Evolutionary conservation across 2,113 vertebrate genomes (phyloP), one percentile per base, ranked within the genome.

Genomic region (Copsychus sechellarum): DNA sequence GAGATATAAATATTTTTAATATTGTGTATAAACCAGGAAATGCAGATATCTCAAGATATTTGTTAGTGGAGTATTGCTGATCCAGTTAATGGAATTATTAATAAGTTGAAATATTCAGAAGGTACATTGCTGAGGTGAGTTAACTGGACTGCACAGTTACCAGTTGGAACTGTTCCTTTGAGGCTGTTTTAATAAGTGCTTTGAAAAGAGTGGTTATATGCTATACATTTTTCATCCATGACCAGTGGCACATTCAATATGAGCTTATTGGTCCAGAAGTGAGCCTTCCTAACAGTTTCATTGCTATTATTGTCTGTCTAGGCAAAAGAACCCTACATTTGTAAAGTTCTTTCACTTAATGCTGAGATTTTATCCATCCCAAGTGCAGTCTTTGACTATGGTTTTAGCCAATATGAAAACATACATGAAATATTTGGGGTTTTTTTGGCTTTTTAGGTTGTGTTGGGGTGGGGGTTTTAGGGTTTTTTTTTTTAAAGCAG

Each of bases 381-480:
- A 58, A 80, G 4, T 4, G 7, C 34, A 42, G 3, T 11, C 7
- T 61, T 79, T 70, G 12, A 5, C 17, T 48, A 19, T 24, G 26
- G 21, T 54, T 92, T 77, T 56, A 85, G 21, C 7, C 40, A 36
- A 10, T 47, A 54, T 20, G n/a, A 65, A 78, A 87, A 23, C 3
- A 40, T 2, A 31, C 0, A 9, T 17, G 3, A 38, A 11, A 23
- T 56, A 10, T 31, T 36, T 51, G 4, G 26, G 9, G 6, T 8
- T n/a, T 56, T 26, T n/a, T n/a, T n/a, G n/a, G n/a, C n/a, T 28
- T 25, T 36, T 38, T 45, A 33, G 29, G 4, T 47, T 47, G 5
- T 28, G 17, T 64, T 26, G 9, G 11, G 18, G n/a, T 23, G 3
- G 7, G 5, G 5, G 5, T 6, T 53, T 42, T 29, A 7, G 20